Base-by-base conservation (phyloP, 1,140 invertebrate genomes). In the Himalopsyche phryganea region DNA sequence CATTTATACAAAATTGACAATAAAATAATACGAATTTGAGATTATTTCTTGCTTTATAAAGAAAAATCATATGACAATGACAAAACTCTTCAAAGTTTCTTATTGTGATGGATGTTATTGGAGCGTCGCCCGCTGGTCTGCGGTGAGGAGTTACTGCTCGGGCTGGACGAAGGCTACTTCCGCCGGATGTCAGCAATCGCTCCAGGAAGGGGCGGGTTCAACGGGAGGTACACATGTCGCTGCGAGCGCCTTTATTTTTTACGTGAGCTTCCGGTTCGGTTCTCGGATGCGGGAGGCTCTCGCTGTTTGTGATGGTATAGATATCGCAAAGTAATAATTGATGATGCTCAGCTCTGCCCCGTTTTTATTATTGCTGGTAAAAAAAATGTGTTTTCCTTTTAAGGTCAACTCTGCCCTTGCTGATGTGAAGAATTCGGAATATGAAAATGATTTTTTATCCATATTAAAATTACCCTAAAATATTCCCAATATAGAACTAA, bases 241-340 rank as follows among this genome's bases (percentile, higher is more conserved):
- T 15, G 38, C n/a, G 38, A 40, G 38, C 38, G 11, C 38, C 38
- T 40, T 15, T 15, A 40, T 40, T 40, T 15, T 13, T 13, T n/a
- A 13, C 38, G 38, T 15, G 38, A 40, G 38, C 38, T 15, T 13
- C 38, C 38, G 38, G 38, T 40, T 11, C n/a, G 11, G n/a, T 40
- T 11, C 38, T n/a, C 38, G 38, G 15, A 28, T 28, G 23, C 23
- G 23, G 38, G 38, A n/a, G n/a, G 38, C 38, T 40, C 38, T 15
- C 15, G n/a, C 38, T 40, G 38, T 15, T 40, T 40, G 38, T 11
- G 38, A 40, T 15, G 38, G 38, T 40, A 13, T 15, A 40, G 38
- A 40, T 40, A 40, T 40, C 38, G 38, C n/a, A 40, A 40, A 3
- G 23, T 28, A 40, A 40, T 40, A 40, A 40, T 40, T 40, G 38